These are phyloP conservation scores for Zootoca vivipara DNA, from an alignment of 2,113 vertebrate species.

Conservation along the genomic window DNA sequence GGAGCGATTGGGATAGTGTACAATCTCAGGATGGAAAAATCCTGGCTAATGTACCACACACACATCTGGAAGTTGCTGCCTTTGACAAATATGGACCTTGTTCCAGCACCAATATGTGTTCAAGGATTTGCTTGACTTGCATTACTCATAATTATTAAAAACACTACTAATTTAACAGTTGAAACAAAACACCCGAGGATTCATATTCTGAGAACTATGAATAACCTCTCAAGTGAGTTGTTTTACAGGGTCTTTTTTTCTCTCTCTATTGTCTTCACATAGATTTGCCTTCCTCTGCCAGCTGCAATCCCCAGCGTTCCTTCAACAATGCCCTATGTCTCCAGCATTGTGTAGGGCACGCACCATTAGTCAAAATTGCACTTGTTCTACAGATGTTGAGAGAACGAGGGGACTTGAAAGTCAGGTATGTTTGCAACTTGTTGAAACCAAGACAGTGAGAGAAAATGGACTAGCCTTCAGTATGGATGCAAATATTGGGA, in stretches of 20 bases:
- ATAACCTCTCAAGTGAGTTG: neutral
- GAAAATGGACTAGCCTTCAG: neutral
- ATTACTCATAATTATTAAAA: slow-evolving; percentile 22
- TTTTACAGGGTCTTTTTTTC: slow-evolving; percentile 15
- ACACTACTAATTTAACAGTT: slow-evolving; percentile 2
- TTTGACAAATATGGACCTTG: neutral
- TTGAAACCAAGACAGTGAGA: neutral
- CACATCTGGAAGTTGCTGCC: slow-evolving; percentile 28
- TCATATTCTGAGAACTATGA: neutral
- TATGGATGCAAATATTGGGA: neutral
- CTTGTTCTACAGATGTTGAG: slow-evolving; percentile 13
- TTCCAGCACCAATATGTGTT: slow-evolving; percentile 22
- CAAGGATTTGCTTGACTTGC: slow-evolving; percentile 12
- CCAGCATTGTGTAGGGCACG: neutral
- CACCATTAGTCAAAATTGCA: neutral
- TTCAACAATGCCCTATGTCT: neutral
- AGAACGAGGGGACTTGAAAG: neutral
- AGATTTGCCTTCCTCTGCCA: neutral
- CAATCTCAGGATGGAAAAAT: slow-evolving; percentile 18
- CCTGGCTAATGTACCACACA: neutral
- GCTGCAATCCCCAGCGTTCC: neutral
- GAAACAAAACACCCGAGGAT: neutral
- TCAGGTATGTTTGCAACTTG: neutral
- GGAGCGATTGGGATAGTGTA: neutral
- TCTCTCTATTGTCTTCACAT: neutral